Percentiles rank a stretch among this genome's conserved stretches.
phyloP scores from a whole-genome alignment of 2,888 invertebrate species.

The Taphrorychus bicolor region DNA sequence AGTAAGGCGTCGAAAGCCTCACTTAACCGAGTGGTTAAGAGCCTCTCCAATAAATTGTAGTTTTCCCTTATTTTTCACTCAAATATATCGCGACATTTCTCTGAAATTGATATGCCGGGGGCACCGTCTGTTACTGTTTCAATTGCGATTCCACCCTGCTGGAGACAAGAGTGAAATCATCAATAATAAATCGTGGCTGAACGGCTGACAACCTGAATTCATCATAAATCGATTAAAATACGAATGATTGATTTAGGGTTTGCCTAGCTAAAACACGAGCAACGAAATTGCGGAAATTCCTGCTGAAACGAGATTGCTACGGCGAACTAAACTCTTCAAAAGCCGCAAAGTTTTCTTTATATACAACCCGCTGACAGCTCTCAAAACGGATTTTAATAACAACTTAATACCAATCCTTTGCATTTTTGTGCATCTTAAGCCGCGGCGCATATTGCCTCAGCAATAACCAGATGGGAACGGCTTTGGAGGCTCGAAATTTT shows the following conservation, averaged over 20 bases:
- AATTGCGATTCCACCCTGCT: not conserved
- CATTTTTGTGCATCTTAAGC: constrained; percentile 22
- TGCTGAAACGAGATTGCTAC: not conserved
- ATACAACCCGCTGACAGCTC: not conserved
- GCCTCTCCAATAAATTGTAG: not conserved
- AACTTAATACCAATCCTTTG: constrained; percentile 22
- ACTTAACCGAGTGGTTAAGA: not conserved
- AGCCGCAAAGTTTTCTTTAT: not conserved
- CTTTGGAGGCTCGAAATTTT: constrained; percentile 22
- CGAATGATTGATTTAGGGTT: not conserved
- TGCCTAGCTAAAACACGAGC: not conserved
- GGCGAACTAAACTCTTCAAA: not conserved
- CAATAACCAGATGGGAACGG: constrained; percentile 22
- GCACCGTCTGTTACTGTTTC: not conserved
- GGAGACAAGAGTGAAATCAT: not conserved
- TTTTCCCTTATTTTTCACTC: not conserved
- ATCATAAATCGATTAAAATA: not conserved
- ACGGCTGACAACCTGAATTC: not conserved
- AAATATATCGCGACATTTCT: not conserved
- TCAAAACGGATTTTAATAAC: constrained; percentile 24
- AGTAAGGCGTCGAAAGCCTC: not conserved
- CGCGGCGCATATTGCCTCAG: constrained; percentile 19
- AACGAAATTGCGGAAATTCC: too few relatives aligned
- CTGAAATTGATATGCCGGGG: not conserved
- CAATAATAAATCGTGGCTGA: not conserved